Base-by-base conservation (phyloP, 2,797 vertebrate genomes). In the Spea hammondii region DNA sequence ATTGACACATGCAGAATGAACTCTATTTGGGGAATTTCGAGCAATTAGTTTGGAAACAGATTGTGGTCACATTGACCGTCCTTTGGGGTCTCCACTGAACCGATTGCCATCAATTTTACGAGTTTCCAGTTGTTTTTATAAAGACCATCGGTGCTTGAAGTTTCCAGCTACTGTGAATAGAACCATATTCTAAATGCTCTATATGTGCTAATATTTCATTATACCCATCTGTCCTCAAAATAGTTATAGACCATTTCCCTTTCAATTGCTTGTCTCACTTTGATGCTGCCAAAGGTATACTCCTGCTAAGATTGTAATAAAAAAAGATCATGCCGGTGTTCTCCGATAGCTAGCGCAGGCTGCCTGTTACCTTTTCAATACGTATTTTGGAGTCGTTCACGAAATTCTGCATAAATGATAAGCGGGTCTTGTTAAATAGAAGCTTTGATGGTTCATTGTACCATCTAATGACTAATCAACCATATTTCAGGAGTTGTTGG, bases 41-140 rank as follows among this genome's bases (percentile, higher is more conserved):
- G 86, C 87, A 91, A 88, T 91, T 91, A 87, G 86, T 89, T 90
- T 84, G 83, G 84, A 84, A 88, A 85, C 84, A 82, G 84, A 85
- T 85, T 13, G 1, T 80, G 83, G 83, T 85, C 86, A 84, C 79
- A 77, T 77, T 87, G 79, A 86, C 85, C 87, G 83, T 89, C 86
- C 69, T 85, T 44, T 8, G 79, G 84, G 84, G 85, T 89, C 85
- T 76, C 79, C 79, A 84, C 84, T 51, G 74, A 64, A 62, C 57
- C 55, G 46, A 17, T 64, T 66, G 46, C 54, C 85, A 85, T 75
- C 10, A 44, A n/a, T 83, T 76, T 79, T 80, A 72, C 70, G 50
- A 66, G 64, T 12, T 70, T 53, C 66, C 47, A 80, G 74, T 65
- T 79, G 80, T 83, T 71, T 51, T 6, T 85, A 55, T 77, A 48